Percentiles rank a stretch among this genome's conserved stretches.
Conservation (phyloP, 2,888 invertebrate species). For the Glyphotaelius pellucidus region DNA sequence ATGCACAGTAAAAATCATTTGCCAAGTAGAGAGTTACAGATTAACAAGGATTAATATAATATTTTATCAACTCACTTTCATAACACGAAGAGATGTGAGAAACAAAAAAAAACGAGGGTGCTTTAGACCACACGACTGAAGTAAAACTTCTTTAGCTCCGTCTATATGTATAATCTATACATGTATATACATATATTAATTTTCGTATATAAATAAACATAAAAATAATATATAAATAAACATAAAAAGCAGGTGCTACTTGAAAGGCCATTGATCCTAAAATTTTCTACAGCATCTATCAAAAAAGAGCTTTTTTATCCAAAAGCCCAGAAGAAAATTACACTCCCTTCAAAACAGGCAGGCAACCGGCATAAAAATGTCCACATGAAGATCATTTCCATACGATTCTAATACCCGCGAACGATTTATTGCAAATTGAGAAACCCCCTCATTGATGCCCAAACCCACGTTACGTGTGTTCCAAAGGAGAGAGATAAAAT, state of each 20-base stretch:
- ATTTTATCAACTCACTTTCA: too few relatives aligned
- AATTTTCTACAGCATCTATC: neutral
- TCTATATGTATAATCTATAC: too few relatives aligned
- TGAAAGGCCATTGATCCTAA: neutral
- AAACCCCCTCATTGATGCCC: neutral
- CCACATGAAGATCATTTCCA: neutral
- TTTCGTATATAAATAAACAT: too few relatives aligned
- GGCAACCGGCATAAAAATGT: neutral
- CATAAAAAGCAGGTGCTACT: too few relatives aligned
- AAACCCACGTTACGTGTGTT: neutral
- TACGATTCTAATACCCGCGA: neutral
- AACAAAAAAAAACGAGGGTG: neutral
- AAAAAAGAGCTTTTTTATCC: neutral
- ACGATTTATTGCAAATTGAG: constrained; percentile 2
- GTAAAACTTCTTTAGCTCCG: too few relatives aligned
- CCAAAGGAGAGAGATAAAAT: neutral
- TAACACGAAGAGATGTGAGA: too few relatives aligned
- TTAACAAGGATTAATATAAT: neutral
- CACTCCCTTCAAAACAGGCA: neutral
- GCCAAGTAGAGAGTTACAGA: neutral
- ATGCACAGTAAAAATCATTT: neutral
- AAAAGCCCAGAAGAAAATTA: neutral
- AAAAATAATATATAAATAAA: too few relatives aligned
- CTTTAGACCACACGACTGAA: too few relatives aligned
- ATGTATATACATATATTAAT: too few relatives aligned